phyloP scores from a whole-genome alignment of 2,797 vertebrate species.

The Anomalospiza imberbis region DNA sequence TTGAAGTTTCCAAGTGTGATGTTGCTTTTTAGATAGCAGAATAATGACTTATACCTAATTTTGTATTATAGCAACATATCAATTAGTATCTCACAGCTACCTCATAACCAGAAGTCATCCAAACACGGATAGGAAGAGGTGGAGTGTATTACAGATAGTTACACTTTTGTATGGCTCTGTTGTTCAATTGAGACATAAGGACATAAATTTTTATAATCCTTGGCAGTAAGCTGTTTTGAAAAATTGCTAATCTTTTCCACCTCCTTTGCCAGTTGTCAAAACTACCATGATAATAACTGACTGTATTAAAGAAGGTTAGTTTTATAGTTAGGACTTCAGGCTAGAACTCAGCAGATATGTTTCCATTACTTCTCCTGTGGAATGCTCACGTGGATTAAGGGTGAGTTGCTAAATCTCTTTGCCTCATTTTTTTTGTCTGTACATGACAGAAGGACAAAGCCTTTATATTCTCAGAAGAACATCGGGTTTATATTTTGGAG shows the following conservation, averaged over 20 bases:
- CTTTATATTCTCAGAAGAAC: neutral
- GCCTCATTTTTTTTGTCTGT: neutral
- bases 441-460: neutral
- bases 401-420: neutral
- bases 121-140: neutral
- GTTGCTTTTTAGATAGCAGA: neutral
- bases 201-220: slow-evolving; percentile 53
- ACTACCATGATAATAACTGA: slow-evolving; percentile 9
- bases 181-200: slow-evolving; percentile 35
- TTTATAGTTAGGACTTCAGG: slow-evolving; percentile 14
- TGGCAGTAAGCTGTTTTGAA: slow-evolving; percentile 36
- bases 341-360: neutral
- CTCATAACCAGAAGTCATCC: neutral
- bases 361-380: neutral
- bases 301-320: slow-evolving; percentile 30
- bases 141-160: neutral
- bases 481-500: neutral
- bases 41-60: neutral
- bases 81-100: neutral
- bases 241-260: slow-evolving; percentile 49
- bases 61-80: neutral
- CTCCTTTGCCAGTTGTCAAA: slow-evolving; percentile 46
- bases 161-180: neutral
- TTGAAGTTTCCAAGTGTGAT: neutral
- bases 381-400: slow-evolving; percentile 3